Base-by-base conservation (phyloP, 2,113 vertebrate genomes). In the Equus quagga region DNA sequence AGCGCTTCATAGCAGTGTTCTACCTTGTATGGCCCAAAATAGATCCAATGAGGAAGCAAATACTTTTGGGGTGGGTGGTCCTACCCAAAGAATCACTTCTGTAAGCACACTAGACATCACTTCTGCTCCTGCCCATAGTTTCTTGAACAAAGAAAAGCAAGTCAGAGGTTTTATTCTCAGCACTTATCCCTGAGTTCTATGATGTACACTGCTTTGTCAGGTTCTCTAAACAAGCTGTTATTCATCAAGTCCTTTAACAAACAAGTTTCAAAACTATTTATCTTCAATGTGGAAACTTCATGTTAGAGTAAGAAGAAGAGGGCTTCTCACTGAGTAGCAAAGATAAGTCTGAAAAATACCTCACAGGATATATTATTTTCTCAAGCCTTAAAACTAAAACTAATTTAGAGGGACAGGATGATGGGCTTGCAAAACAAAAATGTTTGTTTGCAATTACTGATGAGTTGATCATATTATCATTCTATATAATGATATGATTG, bases 171-270 rank as follows among this genome's bases (percentile, higher is more conserved):
- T 96, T 94, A 80, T 81, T 83, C 56, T 94, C 36, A 89, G 94
- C 23, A 70, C 12, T 79, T 93, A 78, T 78, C n/a, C 60, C 31
- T 79, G 82, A 86, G 41, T 89, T 96, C 54, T 76, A 46, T 90
- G 62, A 7, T 78, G 2, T 81, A 70, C 15, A 46, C 58, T 80
- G 58, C 70, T 91, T 97, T 90, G 15, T 64, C 26, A 46, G 46
- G 10, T 64, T 86, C 88, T 94, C 78, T 92, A 69, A 93, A 93
- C n/a, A 95, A 90, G 49, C 56, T 88, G 75, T 64, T 89, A 87
- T 84, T 94, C n/a, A 91, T 84, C 6, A 54, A 87, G 69, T 54
- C 41, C n/a, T 94, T 96, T 84, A 83, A 88, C 44, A 94, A 95
- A 94, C 56, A 76, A 80, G n/a, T 58, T 92, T 60, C n/a, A 90